A percentile compares a stretch with the other conserved stretches of the same genome.
phyloP scores from a whole-genome alignment of 2,113 vertebrate species.

The Pedetes capensis region DNA sequence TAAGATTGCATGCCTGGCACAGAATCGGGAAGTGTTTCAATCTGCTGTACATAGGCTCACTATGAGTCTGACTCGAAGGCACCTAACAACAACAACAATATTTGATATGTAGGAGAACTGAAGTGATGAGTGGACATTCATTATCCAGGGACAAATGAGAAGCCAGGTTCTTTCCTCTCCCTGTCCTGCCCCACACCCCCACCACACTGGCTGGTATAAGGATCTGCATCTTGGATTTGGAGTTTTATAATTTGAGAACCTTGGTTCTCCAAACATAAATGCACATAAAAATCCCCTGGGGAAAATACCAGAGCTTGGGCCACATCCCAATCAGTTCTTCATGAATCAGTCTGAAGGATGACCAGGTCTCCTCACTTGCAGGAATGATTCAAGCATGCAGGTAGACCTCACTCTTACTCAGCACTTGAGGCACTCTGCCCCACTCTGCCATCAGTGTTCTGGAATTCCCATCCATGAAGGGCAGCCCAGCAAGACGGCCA shows the following conservation, averaged over 20 bases:
- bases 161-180: background rate
- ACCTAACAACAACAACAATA: no score
- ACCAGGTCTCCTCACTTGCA: no score
- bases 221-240: background rate
- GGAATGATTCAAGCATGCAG: accelerated
- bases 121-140: background rate
- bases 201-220: background rate
- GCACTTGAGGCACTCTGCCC: background rate
- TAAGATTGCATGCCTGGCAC: no score
- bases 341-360: background rate
- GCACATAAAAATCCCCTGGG: background rate
- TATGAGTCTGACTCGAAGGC: no score
- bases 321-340: background rate
- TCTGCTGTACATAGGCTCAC: no score
- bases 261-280: background rate
- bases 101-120: no score
- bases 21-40: no score
- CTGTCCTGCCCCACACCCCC: background rate
- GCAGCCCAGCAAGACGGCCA: background rate
- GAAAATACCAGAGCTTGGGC: background rate
- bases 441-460: background rate
- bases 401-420: background rate
- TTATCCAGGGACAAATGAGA: background rate
- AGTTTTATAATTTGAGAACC: background rate
- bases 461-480: background rate